Conservation (phyloP, 1,140 invertebrate species). For the Rhagoletis pomonella region DNA sequence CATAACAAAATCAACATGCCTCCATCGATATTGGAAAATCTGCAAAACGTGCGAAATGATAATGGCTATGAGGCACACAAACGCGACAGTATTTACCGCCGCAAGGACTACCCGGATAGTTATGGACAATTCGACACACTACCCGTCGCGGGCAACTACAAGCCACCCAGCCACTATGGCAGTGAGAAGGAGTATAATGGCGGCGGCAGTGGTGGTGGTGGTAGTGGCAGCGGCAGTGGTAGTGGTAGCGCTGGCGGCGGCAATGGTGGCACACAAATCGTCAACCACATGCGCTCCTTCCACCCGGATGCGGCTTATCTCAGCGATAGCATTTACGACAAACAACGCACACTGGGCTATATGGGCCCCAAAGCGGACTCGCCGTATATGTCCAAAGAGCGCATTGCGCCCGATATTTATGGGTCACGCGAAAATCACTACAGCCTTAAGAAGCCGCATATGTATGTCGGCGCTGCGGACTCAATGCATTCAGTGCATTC, state of each 20-base stretch:
- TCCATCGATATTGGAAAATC: constrained; percentile 78
- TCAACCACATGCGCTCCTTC: constrained; percentile 71
- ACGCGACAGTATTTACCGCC: constrained; percentile 66
- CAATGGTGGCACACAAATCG: constrained; percentile 66
- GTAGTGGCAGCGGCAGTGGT: constrained; percentile 54
- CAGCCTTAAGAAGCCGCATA: constrained; percentile 66
- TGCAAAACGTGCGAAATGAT: constrained; percentile 75
- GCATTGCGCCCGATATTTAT: constrained; percentile 71
- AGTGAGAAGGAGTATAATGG: constrained; percentile 69
- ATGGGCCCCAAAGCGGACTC: constrained; percentile 68
- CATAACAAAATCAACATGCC: constrained; percentile 76
- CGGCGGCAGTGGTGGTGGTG: constrained; percentile 55
- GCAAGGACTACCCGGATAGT: constrained; percentile 69
- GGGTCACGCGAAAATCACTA: constrained; percentile 71
- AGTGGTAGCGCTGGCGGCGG: constrained; percentile 54
- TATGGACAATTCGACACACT: constrained; percentile 61
- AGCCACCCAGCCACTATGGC: constrained; percentile 71
- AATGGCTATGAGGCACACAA: constrained; percentile 73
- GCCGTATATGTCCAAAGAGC: constrained; percentile 72
- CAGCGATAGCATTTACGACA: constrained; percentile 72
- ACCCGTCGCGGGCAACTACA: constrained; percentile 62
- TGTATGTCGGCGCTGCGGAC: constrained; percentile 64
- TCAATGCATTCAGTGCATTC: constrained; percentile 75
- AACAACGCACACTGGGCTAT: constrained; percentile 67
- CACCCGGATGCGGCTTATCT: constrained; percentile 69